phyloP scores from a whole-genome alignment of 2,888 invertebrate genomes.

The Cheilosia vulpina region DNA sequence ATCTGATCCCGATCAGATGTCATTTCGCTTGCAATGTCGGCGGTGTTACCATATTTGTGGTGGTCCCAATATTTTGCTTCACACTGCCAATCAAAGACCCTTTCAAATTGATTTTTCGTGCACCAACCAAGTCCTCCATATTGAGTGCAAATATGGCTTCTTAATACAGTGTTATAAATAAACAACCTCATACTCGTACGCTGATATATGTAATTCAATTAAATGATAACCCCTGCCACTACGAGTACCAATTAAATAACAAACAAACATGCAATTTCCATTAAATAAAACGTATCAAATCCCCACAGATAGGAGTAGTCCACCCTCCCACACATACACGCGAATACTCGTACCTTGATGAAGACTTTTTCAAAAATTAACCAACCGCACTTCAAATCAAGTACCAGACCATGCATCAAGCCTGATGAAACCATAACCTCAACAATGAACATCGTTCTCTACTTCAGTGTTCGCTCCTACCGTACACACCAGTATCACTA shows the following conservation, averaged over 20 bases:
- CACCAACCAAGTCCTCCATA: too few relatives aligned
- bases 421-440: constrained; percentile 70
- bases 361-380: constrained; percentile 65
- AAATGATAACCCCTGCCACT: constrained; percentile 43
- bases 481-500: neutral
- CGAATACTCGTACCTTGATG: neutral
- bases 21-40: too few relatives aligned
- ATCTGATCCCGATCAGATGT: too few relatives aligned
- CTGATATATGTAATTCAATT: constrained; percentile 50
- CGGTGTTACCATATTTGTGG: too few relatives aligned
- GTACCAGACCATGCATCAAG: constrained; percentile 69
- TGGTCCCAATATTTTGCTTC: too few relatives aligned
- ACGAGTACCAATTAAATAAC: constrained; percentile 48
- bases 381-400: constrained; percentile 74
- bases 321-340: neutral
- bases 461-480: constrained; percentile 44
- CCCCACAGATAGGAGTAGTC: constrained; percentile 11
- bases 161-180: neutral
- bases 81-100: too few relatives aligned
- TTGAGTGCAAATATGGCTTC: neutral
- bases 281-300: constrained; percentile 44
- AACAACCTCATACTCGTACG: constrained; percentile 9
- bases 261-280: constrained; percentile 69
- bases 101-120: too few relatives aligned
- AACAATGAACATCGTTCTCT: constrained; percentile 71